A percentile compares a stretch with the other conserved stretches of the same genome.
These are phyloP conservation scores for Sinocyclocheilus grahami DNA, from an alignment of 2,113 vertebrate genomes.

Conservation along the genomic window DNA sequence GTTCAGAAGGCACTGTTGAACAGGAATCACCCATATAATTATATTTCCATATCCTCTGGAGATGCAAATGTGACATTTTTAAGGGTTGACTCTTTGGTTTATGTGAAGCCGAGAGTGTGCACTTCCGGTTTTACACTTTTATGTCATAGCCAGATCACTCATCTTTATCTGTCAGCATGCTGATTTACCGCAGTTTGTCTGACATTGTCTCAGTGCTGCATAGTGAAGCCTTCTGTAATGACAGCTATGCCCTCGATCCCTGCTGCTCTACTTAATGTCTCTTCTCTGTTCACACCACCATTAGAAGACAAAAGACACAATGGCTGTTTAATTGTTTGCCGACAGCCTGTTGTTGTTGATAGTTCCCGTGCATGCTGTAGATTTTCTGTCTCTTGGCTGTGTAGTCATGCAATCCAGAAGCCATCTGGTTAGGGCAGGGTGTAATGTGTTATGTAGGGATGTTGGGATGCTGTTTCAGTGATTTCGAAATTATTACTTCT, in stretches of 20 bases:
- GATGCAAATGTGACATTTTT: not conserved
- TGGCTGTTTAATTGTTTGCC: conserved; percentile 8
- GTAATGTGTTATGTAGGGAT: not conserved
- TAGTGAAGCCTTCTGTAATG: not conserved
- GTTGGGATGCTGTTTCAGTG: conserved; percentile 5
- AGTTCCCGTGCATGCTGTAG: not conserved
- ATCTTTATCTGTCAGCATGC: conserved; percentile 11
- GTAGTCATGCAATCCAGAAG: not conserved
- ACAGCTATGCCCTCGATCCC: conserved; percentile 26
- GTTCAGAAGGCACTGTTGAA: not conserved
- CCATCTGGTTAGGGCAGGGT: not conserved
- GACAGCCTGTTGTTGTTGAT: not conserved
- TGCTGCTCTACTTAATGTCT: not conserved
- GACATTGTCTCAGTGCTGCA: not conserved
- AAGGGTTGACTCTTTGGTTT: not conserved
- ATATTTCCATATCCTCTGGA: not conserved
- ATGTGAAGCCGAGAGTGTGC: not conserved
- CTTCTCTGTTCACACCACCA: not conserved
- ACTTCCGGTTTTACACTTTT: conserved; percentile 12
- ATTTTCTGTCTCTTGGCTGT: conserved; percentile 10
- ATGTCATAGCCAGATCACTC: conserved; percentile 12
- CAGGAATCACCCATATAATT: not conserved
- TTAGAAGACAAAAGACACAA: conserved; percentile 28
- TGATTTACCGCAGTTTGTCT: conserved; percentile 14
- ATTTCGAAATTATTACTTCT: not conserved